Percentiles rank a stretch among this genome's conserved stretches.
phyloP scores from a whole-genome alignment of 2,113 vertebrate genomes.

The Cavia porcellus region DNA sequence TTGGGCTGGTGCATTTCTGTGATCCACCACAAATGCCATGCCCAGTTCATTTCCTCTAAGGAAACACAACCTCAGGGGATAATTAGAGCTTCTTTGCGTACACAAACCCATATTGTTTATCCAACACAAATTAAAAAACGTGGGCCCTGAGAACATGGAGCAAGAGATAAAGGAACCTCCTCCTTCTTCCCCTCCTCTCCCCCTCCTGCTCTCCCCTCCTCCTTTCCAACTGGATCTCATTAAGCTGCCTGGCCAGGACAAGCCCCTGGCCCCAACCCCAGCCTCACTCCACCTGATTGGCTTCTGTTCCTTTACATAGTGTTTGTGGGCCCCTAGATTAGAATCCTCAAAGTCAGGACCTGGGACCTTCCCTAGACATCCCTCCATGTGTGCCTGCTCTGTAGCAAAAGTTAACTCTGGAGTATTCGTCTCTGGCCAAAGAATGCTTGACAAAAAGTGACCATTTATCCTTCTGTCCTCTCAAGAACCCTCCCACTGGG shows the following conservation, averaged over 20 bases:
- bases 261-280: conserved; percentile 33
- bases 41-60: conserved; percentile 92
- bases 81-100: conserved; percentile 91
- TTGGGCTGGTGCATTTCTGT: conserved; percentile 86
- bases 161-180: conserved; percentile 83
- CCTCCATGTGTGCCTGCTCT: neutral
- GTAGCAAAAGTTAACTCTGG: conserved; percentile 18
- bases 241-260: conserved; percentile 73
- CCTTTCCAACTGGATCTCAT: conserved; percentile 79
- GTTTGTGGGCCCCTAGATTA: neutral
- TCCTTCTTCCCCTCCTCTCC: neutral
- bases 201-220: neutral
- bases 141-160: conserved; percentile 87
- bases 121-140: conserved; percentile 92
- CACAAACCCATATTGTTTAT: conserved; percentile 92
- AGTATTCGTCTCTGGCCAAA: neutral
- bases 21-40: conserved; percentile 81
- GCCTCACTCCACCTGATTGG: conserved; percentile 2
- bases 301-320: conserved; percentile 35
- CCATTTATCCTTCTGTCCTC: neutral
- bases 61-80: conserved; percentile 91
- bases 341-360: conserved; percentile 23
- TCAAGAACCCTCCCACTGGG: conserved; percentile 35
- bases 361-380: neutral
- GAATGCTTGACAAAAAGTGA: conserved; percentile 43